Conservation (phyloP, 2,113 vertebrate species). For the Ailurus styani region DNA sequence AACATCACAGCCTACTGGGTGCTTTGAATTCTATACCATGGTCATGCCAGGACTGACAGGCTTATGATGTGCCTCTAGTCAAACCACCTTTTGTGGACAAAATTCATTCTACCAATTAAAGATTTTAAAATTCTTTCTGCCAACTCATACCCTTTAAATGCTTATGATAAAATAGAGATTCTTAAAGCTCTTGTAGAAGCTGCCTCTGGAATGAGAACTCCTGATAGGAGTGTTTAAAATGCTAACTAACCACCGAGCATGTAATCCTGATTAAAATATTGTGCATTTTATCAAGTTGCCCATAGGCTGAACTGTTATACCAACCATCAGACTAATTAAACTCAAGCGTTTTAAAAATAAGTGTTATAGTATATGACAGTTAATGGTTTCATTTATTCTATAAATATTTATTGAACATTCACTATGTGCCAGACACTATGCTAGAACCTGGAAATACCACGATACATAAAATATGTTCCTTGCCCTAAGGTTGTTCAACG, state of each 20-base stretch:
- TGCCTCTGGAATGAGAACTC: not conserved
- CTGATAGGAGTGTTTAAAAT: slow-evolving; percentile 13
- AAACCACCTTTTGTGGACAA: not conserved
- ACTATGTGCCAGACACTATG: not conserved
- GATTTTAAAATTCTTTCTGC: not conserved
- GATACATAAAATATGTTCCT: not conserved
- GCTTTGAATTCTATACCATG: not conserved
- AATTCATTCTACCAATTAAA: not conserved
- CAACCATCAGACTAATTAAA: not conserved
- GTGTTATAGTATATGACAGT: not conserved
- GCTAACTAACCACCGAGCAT: not conserved
- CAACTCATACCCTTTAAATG: not conserved
- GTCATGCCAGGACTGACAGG: not conserved
- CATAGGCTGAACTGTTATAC: not conserved
- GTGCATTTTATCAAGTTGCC: not conserved
- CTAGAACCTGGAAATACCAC: not conserved
- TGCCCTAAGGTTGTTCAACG: not conserved
- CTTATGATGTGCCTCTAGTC: not conserved
- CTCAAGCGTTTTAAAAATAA: not conserved
- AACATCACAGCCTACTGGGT: not conserved
- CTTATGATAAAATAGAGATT: not conserved
- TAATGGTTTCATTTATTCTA: not conserved
- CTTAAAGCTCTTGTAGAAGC: not conserved
- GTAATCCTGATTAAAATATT: not conserved
- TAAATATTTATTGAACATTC: not conserved